A percentile compares a stretch with the other conserved stretches of the same genome.
Conservation (phyloP, 2,797 vertebrate species). For the Triplophysa yarkandensis region DNA sequence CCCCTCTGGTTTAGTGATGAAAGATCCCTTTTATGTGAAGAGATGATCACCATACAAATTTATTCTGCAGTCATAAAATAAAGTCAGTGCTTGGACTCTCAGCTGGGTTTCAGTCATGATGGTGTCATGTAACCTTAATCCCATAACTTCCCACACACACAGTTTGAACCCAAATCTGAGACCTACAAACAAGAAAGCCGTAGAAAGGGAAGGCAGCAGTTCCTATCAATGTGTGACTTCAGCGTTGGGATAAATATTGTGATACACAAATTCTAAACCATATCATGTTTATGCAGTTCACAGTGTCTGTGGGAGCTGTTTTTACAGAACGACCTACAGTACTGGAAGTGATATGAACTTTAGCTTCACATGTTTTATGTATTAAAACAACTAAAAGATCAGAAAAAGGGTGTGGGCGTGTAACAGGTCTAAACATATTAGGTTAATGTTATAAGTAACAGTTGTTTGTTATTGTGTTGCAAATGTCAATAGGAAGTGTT, state of each 20-base stretch:
- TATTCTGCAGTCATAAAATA: slow-evolving; percentile 53
- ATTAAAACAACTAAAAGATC: neutral
- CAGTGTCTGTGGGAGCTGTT: slow-evolving; percentile 32
- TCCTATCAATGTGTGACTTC: slow-evolving; percentile 49
- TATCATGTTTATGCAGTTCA: slow-evolving; percentile 51
- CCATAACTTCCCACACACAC: slow-evolving; percentile 33
- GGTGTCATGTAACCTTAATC: slow-evolving; percentile 37
- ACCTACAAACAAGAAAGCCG: slow-evolving; percentile 20
- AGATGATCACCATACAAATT: slow-evolving; percentile 51
- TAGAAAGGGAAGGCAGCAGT: slow-evolving; percentile 34
- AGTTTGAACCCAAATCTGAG: slow-evolving; percentile 2
- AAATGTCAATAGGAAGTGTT: too few relatives aligned
- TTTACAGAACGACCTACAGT: slow-evolving; percentile 11
- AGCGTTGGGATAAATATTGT: slow-evolving; percentile 49
- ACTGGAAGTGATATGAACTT: slow-evolving; percentile 40
- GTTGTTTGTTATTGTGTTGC: too few relatives aligned
- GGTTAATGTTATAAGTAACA: neutral
- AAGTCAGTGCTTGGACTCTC: slow-evolving; percentile 46
- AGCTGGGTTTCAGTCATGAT: slow-evolving; percentile 41
- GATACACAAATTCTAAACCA: slow-evolving; percentile 37
- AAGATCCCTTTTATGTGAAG: slow-evolving; percentile 54
- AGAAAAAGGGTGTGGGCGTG: neutral
- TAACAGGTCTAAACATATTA: neutral
- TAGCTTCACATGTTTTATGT: neutral
- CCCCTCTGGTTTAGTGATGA: slow-evolving; percentile 59